Evolutionary conservation across 2,888 invertebrate genomes (phyloP).

Genomic region (Ophion obscuratus): DNA sequence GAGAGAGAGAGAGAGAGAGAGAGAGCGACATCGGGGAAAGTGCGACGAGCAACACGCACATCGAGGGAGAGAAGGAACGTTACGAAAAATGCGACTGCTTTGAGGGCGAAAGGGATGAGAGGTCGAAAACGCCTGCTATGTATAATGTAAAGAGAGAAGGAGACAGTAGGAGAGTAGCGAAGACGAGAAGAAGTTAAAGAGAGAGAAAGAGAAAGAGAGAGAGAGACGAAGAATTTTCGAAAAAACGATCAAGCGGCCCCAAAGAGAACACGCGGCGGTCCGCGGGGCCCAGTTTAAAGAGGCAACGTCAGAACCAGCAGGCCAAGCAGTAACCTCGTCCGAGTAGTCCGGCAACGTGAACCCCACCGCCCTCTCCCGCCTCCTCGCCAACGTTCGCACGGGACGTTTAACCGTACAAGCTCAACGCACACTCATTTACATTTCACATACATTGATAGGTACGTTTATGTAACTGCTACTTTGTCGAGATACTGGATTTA

Average conservation of each 20-base stretch:
- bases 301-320: slow-evolving; percentile 50
- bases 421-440: slow-evolving; percentile 28
- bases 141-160: slow-evolving; percentile 24
- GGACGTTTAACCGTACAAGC: slow-evolving; percentile 49
- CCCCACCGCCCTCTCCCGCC: slow-evolving; percentile 7
- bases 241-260: slow-evolving; percentile 70
- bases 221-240: slow-evolving; percentile 57
- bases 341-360: slow-evolving; percentile 59
- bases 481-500: background rate
- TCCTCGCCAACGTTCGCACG: slow-evolving; percentile 2
- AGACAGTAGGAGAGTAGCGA: slow-evolving; percentile 15
- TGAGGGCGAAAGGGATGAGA: slow-evolving; percentile 38
- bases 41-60: background rate
- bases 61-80: slow-evolving; percentile 59
- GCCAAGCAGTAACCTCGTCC: slow-evolving; percentile 45
- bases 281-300: slow-evolving; percentile 72
- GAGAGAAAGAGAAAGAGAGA: slow-evolving; percentile 33
- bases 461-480: slow-evolving; percentile 9
- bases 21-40: background rate
- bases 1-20: slow-evolving; percentile 32
- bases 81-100: slow-evolving; percentile 24
- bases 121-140: slow-evolving; percentile 39
- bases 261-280: slow-evolving; percentile 67
- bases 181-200: slow-evolving; percentile 16
- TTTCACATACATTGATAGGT: background rate